Conservation (phyloP, 2,888 invertebrate genomes). For the Zonitis immaculata region DNA sequence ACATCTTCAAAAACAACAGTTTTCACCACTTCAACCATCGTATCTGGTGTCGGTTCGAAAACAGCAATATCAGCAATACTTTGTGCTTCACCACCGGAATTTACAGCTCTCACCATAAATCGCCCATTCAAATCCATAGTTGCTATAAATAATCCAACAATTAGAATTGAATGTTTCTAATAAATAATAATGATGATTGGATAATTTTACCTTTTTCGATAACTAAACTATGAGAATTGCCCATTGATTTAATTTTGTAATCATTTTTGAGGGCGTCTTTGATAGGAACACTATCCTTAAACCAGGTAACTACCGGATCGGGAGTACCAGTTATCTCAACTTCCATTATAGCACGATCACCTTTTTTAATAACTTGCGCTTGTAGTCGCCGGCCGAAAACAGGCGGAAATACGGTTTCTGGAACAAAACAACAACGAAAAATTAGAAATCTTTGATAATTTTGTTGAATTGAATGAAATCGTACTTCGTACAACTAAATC, state of each 20-base stretch:
- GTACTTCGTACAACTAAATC: slow-evolving; percentile 77
- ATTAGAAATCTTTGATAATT: neutral
- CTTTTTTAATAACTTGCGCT: slow-evolving; percentile 67
- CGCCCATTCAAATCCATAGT: slow-evolving; percentile 66
- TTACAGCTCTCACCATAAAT: slow-evolving; percentile 69
- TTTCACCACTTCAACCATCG: slow-evolving; percentile 63
- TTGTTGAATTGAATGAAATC: too few species aligned
- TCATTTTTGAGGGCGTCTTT: slow-evolving; percentile 53
- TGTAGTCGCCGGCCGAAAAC: slow-evolving; percentile 74
- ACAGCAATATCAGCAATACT: slow-evolving; percentile 76
- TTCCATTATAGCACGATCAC: slow-evolving; percentile 68
- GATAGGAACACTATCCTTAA: slow-evolving; percentile 64
- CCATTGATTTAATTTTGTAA: slow-evolving; percentile 58
- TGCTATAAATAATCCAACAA: slow-evolving; percentile 52
- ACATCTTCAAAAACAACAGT: slow-evolving; percentile 61
- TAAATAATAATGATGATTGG: too few species aligned
- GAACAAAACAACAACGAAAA: slow-evolving; percentile 19
- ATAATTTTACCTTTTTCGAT: slow-evolving; percentile 66
- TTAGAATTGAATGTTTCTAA: neutral
- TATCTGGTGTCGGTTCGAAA: slow-evolving; percentile 63
- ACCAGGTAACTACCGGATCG: slow-evolving; percentile 68
- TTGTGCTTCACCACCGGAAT: slow-evolving; percentile 76
- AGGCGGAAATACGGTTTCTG: slow-evolving; percentile 78
- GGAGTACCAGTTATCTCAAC: slow-evolving; percentile 76
- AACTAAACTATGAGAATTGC: slow-evolving; percentile 63